A percentile compares a stretch with the other conserved stretches of the same genome.
phyloP scores from a whole-genome alignment of 2,888 invertebrate genomes.

The Drosophila ustulata region DNA sequence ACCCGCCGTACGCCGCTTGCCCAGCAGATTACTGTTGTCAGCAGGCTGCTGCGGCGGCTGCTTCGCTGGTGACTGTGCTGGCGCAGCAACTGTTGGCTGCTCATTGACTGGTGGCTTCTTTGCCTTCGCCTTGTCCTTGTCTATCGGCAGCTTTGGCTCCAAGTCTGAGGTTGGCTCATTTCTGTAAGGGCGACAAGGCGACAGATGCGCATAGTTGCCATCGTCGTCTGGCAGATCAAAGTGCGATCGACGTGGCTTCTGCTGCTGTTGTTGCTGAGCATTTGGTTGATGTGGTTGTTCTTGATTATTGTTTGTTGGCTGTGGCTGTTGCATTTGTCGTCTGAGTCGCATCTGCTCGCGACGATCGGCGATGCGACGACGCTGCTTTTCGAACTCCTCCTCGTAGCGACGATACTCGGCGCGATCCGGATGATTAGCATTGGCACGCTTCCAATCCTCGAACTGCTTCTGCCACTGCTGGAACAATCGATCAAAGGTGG shows the following conservation, averaged over 20 bases:
- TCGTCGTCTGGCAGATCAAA: background rate
- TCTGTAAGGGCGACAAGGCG: background rate
- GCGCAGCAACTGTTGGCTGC: background rate
- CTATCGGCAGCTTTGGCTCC: background rate
- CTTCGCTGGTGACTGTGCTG: background rate
- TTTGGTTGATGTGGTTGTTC: background rate
- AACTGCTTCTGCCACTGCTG: slow-evolving; percentile 96
- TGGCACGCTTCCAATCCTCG: slow-evolving; percentile 95
- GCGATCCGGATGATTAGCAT: slow-evolving; percentile 96
- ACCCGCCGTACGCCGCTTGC: slow-evolving; percentile 69
- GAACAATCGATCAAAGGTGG: slow-evolving; percentile 94
- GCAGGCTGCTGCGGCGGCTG: background rate
- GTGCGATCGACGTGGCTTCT: background rate
- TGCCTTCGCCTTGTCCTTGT: background rate
- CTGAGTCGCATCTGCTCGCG: slow-evolving; percentile 92
- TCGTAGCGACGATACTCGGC: slow-evolving; percentile 94
- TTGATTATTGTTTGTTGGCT: slow-evolving; percentile 5
- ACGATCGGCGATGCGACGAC: slow-evolving; percentile 91
- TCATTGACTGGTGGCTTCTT: background rate
- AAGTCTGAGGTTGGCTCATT: background rate
- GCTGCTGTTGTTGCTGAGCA: background rate
- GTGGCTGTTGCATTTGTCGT: slow-evolving; percentile 59
- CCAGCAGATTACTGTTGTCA: slow-evolving; percentile 27
- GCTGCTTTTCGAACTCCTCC: slow-evolving; percentile 94
- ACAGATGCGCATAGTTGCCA: background rate